Evolutionary conservation across 2,113 vertebrate genomes (phyloP).

Genomic region (Ovibos moschatus): DNA sequence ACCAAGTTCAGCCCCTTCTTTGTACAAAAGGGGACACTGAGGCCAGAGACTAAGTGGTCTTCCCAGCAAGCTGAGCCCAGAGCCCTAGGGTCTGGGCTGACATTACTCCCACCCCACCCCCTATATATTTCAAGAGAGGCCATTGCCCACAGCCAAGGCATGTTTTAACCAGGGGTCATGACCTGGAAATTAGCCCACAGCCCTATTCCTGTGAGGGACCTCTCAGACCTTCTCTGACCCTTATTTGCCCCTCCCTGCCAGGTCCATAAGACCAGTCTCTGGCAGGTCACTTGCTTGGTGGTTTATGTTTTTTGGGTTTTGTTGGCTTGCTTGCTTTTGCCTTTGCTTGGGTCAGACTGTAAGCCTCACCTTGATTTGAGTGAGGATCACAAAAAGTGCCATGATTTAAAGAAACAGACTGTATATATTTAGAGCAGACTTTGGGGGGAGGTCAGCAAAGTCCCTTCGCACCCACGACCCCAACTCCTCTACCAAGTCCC

Average conservation of each 20-base stretch:
- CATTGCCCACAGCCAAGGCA: neutral
- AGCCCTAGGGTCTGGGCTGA: neutral
- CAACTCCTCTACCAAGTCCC: neutral
- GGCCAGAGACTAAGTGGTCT: neutral
- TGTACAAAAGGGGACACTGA: neutral
- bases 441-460: neutral
- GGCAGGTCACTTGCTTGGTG: neutral
- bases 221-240: neutral
- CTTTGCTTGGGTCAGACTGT: neutral
- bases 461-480: neutral
- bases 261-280: neutral
- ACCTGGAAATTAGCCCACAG: slow-evolving; percentile 56
- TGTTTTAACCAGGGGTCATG: slow-evolving; percentile 39
- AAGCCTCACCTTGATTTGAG: neutral
- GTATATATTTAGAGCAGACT: neutral
- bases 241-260: neutral
- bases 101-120: neutral
- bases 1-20: neutral
- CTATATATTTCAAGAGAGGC: neutral
- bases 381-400: neutral
- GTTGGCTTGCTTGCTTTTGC: neutral
- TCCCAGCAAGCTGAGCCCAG: neutral
- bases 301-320: neutral
- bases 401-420: neutral
- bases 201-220: neutral